Base-by-base conservation (phyloP, 2,113 vertebrate genomes). In the Cavia aperea region DNA sequence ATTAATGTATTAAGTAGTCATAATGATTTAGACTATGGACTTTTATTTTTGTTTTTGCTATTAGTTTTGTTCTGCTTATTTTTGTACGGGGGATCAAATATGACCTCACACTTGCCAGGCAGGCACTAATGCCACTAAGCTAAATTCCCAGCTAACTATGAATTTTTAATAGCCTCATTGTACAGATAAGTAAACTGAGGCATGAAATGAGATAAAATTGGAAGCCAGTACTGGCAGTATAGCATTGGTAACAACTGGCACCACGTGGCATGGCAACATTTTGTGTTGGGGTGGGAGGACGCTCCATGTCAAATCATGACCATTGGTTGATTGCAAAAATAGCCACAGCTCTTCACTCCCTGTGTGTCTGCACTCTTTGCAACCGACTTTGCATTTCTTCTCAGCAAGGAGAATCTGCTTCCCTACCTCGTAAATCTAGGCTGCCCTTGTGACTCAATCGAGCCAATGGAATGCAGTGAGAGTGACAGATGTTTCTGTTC, bases 161-260 rank as follows among this genome's bases (percentile, higher is more conserved):
- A 1, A 16, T 70, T 92, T 6, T 93, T 79, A 88, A 78, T 23
- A 86, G 15, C 36, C 26, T 75, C 73, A 24, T 12, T n/a, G 4
- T 90, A 54, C 29, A 93, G 79, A 77, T 68, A 86, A 87, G 63
- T 81, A 88, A 95, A 83, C 39, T 1, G 36, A 94, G 81, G 39
- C 77, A 81, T 23, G 79, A 23, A 79, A 49, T 78, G 72, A 84
- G 49, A 93, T 54, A 78, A 79, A 82, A 88, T 1, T 24, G 15
- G 21, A 92, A 63, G 39, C 46, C 43, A 88, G 39, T 46, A 18
- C 4, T 26, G n/a, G n/a, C n/a, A 5, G 16, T 15, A 14, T 7
- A 63, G 49, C 7, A 56, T 3, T 39, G 79, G 39, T 65, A 79
- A 79, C 33, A 24, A 70, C 4, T 33, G 24, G 60, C 56, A 21